These are phyloP conservation scores for Mus spicilegus DNA, from an alignment of 2,113 vertebrate species.

Conservation along the genomic window DNA sequence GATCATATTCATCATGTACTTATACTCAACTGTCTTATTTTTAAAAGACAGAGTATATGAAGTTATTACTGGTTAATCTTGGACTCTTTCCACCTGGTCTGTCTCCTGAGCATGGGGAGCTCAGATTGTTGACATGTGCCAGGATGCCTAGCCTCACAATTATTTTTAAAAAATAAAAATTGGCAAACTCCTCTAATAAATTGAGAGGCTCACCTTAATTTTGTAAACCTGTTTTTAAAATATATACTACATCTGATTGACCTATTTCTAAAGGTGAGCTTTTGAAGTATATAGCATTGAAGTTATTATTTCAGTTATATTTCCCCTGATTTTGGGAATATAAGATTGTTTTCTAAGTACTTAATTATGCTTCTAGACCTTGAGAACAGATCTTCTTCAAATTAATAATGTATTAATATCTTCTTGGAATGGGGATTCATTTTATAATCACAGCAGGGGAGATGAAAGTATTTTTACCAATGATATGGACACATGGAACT, in stretches of 20 bases:
- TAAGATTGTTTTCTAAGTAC: neutral
- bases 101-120: neutral
- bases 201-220: neutral
- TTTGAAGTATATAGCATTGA: neutral
- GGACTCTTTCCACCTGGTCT: neutral
- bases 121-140: too few species aligned
- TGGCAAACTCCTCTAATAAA: neutral
- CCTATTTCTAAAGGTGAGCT: neutral
- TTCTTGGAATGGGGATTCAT: neutral
- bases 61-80: neutral
- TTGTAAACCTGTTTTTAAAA: neutral
- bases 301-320: slow-evolving; percentile 5
- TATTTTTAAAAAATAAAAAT: neutral
- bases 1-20: neutral
- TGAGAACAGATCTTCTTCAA: neutral
- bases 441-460: neutral
- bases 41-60: neutral
- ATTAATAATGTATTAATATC: neutral
- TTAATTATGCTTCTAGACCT: slow-evolving; percentile 12
- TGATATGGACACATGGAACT: neutral
- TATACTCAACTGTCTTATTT: neutral
- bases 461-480: neutral
- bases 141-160: neutral
- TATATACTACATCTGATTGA: neutral
- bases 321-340: neutral